phyloP scores from a whole-genome alignment of 2,888 invertebrate genomes.

The Aspidiotus destructor region DNA sequence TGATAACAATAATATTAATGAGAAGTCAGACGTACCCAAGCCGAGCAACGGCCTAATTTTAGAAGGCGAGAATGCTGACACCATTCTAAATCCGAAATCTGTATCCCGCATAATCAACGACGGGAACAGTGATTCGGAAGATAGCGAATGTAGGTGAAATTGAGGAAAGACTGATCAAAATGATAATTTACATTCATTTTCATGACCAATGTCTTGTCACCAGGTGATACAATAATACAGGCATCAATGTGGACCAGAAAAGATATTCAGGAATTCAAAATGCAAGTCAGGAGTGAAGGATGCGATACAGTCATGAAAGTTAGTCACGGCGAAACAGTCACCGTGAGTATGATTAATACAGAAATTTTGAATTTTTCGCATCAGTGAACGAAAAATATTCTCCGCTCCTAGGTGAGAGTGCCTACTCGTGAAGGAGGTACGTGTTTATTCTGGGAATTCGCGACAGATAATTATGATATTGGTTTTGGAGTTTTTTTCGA shows the following conservation, averaged over 20 bases:
- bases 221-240: slow-evolving; percentile 40
- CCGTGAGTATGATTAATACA: slow-evolving; percentile 50
- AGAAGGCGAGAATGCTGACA: slow-evolving; percentile 19
- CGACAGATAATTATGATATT: slow-evolving; percentile 95
- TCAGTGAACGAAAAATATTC: not conserved
- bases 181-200: not conserved
- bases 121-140: slow-evolving; percentile 28
- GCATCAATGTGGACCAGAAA: slow-evolving; percentile 95
- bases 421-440: slow-evolving; percentile 91
- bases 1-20: not conserved
- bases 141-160: slow-evolving; percentile 24
- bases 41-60: slow-evolving; percentile 7
- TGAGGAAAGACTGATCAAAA: not conserved
- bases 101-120: slow-evolving; percentile 26
- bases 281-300: slow-evolving; percentile 64
- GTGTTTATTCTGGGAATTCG: slow-evolving; percentile 97
- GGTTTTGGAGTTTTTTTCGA: slow-evolving; percentile 98
- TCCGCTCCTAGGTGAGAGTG: slow-evolving; percentile 58
- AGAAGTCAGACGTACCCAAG: slow-evolving; percentile 3
- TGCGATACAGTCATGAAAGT: slow-evolving; percentile 86
- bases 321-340: slow-evolving; percentile 93
- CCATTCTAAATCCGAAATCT: slow-evolving; percentile 25
- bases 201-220: not conserved
- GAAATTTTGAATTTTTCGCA: not conserved
- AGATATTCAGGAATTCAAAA: slow-evolving; percentile 84